These are phyloP conservation scores for Triops cancriformis DNA, from an alignment of 1,140 invertebrate species.

Conservation along the genomic window DNA sequence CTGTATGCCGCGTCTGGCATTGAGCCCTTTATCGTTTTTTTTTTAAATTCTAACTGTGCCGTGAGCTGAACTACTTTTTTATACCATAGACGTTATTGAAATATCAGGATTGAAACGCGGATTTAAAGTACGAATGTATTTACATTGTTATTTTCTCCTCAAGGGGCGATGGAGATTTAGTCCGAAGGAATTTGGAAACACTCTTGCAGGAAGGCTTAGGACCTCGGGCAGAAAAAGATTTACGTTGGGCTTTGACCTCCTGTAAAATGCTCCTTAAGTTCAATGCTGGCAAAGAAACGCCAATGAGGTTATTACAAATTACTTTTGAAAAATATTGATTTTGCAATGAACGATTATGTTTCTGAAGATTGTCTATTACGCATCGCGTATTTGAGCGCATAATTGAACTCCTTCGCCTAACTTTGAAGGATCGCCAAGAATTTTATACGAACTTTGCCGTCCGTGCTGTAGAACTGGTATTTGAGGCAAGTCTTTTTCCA, in stretches of 20 bases:
- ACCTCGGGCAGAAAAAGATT: conserved; percentile 43
- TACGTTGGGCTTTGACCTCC: conserved; percentile 48
- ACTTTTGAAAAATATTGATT: conserved; percentile 44
- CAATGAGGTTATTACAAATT: conserved; percentile 31
- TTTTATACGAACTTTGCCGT: conserved; percentile 29
- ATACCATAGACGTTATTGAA: too few relatives aligned
- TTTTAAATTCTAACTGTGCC: too few relatives aligned
- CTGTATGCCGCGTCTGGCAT: too few relatives aligned
- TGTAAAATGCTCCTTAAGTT: conserved; percentile 51
- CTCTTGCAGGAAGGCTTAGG: conserved; percentile 50
- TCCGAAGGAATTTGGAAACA: conserved; percentile 50
- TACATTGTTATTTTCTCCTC: conserved; percentile 61
- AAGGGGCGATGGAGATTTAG: conserved; percentile 51
- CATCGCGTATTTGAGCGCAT: conserved; percentile 52
- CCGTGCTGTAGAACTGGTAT: neutral
- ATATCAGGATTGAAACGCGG: too few relatives aligned
- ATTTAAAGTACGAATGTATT: conserved; percentile 29
- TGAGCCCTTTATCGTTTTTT: too few relatives aligned
- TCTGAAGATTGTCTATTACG: conserved; percentile 44
- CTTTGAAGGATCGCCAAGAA: conserved; percentile 33
- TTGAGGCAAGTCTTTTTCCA: neutral
- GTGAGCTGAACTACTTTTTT: too few relatives aligned
- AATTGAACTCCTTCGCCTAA: conserved; percentile 56
- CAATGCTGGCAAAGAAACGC: conserved; percentile 33
- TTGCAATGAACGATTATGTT: conserved; percentile 44